Evolutionary conservation across 2,113 vertebrate species (phyloP), one percentile per base, ranked within the genome.

Genomic region (Dolichotis patagonum): DNA sequence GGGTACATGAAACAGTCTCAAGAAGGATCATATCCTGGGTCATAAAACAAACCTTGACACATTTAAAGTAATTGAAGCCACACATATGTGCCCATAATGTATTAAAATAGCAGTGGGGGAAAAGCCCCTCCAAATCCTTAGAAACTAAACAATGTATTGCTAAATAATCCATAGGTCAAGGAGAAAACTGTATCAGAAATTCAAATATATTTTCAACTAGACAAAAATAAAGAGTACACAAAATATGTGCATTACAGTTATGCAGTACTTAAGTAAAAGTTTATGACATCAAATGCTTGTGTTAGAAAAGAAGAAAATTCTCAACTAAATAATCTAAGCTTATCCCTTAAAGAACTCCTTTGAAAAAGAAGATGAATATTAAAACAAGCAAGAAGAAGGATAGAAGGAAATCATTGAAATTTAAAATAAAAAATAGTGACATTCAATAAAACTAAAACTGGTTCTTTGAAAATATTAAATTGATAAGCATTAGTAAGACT

Each of bases 161-260:
- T 60, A 82, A 73, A 54, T 75, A 69, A 75, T 38, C 30, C 24
- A 49, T 62, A 26, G 19, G 8, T 89, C 17, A 81, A 92, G 89
- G 62, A 69, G n/a, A 5, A 71, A 91, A 78, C 69, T 30, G 71
- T 35, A 28, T 63, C 9, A 28, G 52, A 88, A 89, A 71, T 82
- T 89, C 12, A 13, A 87, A 86, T 77, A 38, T 62, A 92, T 92
- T 86, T 90, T 86, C 11, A 90, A 82, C 22, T 82, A 46, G 81
- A 87, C 14, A 77, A 84, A 88, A 87, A 41, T 49, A 80, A 35
- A 13, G 46, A 43, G 77, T 30, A 63, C 6, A 63, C 2, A 86
- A 82, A 77, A 90, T 90, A 19, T 80, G 32, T 62, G 49, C 0
- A 5, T 89, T 62, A 7, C 41, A 86, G 58, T 7, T 92, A 35